phyloP scores from a whole-genome alignment of 2,113 vertebrate genomes.

The Ceyx cyanopectus region DNA sequence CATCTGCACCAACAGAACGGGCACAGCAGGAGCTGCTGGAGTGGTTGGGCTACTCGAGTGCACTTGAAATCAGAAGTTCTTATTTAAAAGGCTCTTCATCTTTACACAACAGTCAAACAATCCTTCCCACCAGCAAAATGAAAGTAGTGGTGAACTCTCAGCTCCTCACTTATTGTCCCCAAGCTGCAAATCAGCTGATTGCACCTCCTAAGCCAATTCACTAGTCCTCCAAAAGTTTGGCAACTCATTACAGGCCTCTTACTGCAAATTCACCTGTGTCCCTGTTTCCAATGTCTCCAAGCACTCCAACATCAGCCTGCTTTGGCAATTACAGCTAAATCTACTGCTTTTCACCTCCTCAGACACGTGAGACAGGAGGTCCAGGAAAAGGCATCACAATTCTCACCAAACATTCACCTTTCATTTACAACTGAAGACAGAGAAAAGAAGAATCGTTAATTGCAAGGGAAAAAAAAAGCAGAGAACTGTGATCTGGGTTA shows the following conservation, averaged over 20 bases:
- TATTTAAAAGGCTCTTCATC: slow-evolving; percentile 42
- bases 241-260: not conserved
- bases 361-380: not conserved
- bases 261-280: not conserved
- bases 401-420: not conserved
- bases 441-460: not conserved
- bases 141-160: not conserved
- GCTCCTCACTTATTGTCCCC: not conserved
- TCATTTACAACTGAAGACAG: not conserved
- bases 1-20: not conserved
- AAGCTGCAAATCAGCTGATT: not conserved
- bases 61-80: slow-evolving; percentile 45
- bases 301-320: not conserved
- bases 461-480: not conserved
- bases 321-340: not conserved
- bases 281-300: accelerated
- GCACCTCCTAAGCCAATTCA: not conserved
- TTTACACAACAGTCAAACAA: not conserved
- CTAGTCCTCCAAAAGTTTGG: not conserved
- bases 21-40: slow-evolving; percentile 40
- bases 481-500: not conserved
- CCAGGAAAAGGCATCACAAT: not conserved
- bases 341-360: not conserved
- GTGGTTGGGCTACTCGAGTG: slow-evolving; percentile 19
- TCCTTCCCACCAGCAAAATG: not conserved